Conservation (phyloP, 2,113 vertebrate genomes). For the Climacteris rufus region DNA sequence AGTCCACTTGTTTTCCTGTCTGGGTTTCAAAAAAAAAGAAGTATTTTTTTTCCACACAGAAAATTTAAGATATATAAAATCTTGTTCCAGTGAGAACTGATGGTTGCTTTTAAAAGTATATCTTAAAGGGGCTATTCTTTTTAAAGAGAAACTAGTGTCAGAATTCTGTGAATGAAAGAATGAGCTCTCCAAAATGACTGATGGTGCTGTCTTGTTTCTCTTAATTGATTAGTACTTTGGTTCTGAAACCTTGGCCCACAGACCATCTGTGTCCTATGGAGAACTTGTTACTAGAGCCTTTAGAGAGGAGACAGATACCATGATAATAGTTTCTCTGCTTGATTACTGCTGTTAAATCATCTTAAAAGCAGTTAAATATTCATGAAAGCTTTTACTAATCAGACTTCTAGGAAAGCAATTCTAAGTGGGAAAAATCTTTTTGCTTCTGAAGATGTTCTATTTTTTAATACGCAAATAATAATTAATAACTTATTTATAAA, state of each 20-base stretch:
- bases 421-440: conserved; percentile 22
- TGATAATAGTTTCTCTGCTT: background rate
- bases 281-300: background rate
- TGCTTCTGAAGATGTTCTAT: background rate
- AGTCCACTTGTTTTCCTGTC: background rate
- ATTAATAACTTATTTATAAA: conserved; percentile 55
- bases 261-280: conserved; percentile 6
- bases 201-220: background rate
- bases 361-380: conserved; percentile 52
- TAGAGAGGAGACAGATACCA: background rate
- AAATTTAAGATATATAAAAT: background rate
- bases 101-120: background rate
- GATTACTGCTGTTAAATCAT: conserved; percentile 26
- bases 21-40: background rate
- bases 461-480: conserved; percentile 9
- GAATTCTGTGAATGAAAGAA: conserved; percentile 20
- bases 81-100: background rate
- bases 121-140: background rate
- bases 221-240: background rate
- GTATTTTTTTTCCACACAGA: background rate
- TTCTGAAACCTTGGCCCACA: conserved; percentile 11
- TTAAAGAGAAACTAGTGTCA: background rate
- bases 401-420: conserved; percentile 15
- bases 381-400: conserved; percentile 35
- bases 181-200: conserved; percentile 1